A percentile compares a stretch with the other conserved stretches of the same genome.
These are phyloP conservation scores for Apotomis betuletana DNA, from an alignment of 2,888 invertebrate genomes.

Conservation along the genomic window DNA sequence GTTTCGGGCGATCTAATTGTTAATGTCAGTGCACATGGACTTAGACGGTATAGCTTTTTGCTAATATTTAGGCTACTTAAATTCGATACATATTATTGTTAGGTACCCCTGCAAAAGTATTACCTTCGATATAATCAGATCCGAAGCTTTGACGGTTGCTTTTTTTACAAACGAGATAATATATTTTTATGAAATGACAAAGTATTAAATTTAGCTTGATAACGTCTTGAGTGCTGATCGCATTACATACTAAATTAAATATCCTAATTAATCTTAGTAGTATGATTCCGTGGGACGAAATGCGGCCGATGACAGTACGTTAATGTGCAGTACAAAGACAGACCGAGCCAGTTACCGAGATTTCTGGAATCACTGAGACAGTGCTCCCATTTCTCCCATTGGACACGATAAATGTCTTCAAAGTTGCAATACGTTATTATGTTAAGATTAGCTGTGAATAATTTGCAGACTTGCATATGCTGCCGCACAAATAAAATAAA, in stretches of 20 bases:
- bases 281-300: conserved; percentile 66
- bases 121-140: conserved; percentile 68
- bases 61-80: conserved; percentile 59
- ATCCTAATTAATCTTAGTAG: conserved; percentile 54
- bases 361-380: conserved; percentile 54
- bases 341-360: conserved; percentile 78
- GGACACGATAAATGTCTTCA: conserved; percentile 57
- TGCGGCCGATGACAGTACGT: conserved; percentile 56
- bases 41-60: conserved; percentile 76
- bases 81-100: conserved; percentile 64
- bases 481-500: conserved; percentile 77
- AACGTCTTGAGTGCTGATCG: conserved; percentile 57
- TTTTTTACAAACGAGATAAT: conserved; percentile 67
- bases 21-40: conserved; percentile 79
- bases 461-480: conserved; percentile 78
- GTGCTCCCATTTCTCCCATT: conserved; percentile 63
- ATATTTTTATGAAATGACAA: conserved; percentile 80
- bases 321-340: conserved; percentile 73
- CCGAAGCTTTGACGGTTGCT: conserved; percentile 65
- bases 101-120: conserved; percentile 71
- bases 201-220: conserved; percentile 77
- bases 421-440: conserved; percentile 72
- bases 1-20: conserved; percentile 75
- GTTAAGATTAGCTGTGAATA: conserved; percentile 76
- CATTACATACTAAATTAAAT: conserved; percentile 66